Percentiles rank a stretch among this genome's conserved stretches.
phyloP scores from a whole-genome alignment of 1,140 invertebrate species.

The Drosophila arizonae region DNA sequence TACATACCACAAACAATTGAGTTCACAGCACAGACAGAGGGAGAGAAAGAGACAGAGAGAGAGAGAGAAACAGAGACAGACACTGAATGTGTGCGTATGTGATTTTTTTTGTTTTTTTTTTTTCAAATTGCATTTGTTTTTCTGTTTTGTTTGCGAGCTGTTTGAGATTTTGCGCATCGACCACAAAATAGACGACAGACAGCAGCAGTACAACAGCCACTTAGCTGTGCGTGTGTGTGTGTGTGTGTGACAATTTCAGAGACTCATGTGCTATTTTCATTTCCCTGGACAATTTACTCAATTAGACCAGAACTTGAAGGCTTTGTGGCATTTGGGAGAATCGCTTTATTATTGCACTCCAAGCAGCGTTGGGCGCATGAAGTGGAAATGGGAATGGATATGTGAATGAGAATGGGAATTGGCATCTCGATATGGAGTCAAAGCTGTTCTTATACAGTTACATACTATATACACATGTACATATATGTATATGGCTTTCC shows the following conservation, averaged over 20 bases:
- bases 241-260: conserved; percentile 34
- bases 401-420: conserved; percentile 12
- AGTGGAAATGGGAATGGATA: conserved; percentile 2
- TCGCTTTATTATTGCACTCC: conserved; percentile 78
- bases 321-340: conserved; percentile 77
- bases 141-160: conserved; percentile 46
- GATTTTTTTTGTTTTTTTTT: conserved; percentile 10
- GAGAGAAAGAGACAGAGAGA: neutral
- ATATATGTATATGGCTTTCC: conserved; percentile 8
- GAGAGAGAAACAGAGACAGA: neutral
- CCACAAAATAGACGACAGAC: conserved; percentile 42
- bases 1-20: conserved; percentile 57
- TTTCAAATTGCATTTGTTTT: conserved; percentile 44
- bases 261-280: conserved; percentile 64
- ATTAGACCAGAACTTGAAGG: conserved; percentile 73
- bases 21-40: neutral
- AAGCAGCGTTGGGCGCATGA: conserved; percentile 6
- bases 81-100: conserved; percentile 4
- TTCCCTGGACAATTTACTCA: conserved; percentile 78
- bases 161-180: conserved; percentile 56
- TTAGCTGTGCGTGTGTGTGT: neutral
- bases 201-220: conserved; percentile 5
- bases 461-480: neutral
- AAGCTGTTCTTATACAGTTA: neutral
- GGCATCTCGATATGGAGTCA: neutral